Base-by-base conservation (phyloP, 2,113 vertebrate species). In the Gymnorhina tibicen region DNA sequence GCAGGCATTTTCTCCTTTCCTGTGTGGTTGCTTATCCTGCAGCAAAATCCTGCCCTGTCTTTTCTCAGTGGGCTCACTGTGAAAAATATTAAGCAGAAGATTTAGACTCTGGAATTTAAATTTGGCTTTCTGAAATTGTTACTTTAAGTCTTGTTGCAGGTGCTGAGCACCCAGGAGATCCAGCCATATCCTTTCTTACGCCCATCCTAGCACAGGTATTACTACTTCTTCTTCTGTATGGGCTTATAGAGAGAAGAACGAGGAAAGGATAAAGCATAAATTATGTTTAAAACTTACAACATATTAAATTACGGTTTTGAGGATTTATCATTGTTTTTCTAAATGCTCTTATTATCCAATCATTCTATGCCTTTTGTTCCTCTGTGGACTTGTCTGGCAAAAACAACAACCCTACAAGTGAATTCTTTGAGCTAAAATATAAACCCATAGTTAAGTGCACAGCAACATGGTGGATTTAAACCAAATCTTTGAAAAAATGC, bases 401-500 rank as follows among this genome's bases (percentile, higher is more conserved):
- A 91, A 94, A 6, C 59, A 83, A 46, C 69, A 37, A 72, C 32
- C 13, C 9, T 90, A 47, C 13, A 55, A 0, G 16, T 42, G 13
- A 92, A 87, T 95, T 63, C 59, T 90, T 90, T 88, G 39, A 84
- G 49, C 3, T 0, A 82, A 93, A 93, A 83, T 69, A 93, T 68
- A 91, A 93, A 84, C 58, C 70, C 64, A 63, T 9, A 78, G 39
- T 84, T 92, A 91, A 95, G 32, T 64, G 60, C 73, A 89, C 64
- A 87, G 60, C 56, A 96, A 72, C 76, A 62, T 41, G 30, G 44
- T 92, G 73, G 93, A 93, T 92, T 95, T 84, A 92, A 95, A 86
- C 33, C 23, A 21, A 84, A 73, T 81, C 60, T 82, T 84, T 68
- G 33, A 4, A 91, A 91, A 95, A 95, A 84, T 60, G 79, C 88